Percentiles rank a stretch among this genome's conserved stretches.
Evolutionary conservation across 2,113 vertebrate species (phyloP).

Genomic region (Lagopus leucura): DNA sequence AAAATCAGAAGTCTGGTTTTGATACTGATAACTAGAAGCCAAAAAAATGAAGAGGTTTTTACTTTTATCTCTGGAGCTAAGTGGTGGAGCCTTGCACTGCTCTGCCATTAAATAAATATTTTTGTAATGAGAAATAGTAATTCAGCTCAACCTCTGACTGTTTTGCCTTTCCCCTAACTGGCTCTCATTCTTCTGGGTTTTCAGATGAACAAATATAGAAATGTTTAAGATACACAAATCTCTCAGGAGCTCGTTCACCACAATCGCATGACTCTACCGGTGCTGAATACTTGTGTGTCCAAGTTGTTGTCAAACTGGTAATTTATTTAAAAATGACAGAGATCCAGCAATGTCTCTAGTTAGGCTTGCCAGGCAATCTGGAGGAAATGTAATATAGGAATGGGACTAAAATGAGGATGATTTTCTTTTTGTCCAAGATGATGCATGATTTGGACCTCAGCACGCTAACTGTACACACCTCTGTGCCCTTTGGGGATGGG

Average conservation of each 20-base stretch:
- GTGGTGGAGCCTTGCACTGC: background rate
- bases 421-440: background rate
- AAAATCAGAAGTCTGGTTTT: background rate
- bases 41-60: background rate
- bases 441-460: background rate
- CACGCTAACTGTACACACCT: background rate
- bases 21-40: background rate
- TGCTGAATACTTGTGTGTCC: background rate
- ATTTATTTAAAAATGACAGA: constrained; percentile 22
- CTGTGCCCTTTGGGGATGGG: background rate
- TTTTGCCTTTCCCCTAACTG: background rate
- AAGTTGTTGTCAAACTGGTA: constrained; percentile 45
- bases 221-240: background rate
- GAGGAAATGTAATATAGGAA: background rate
- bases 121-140: background rate
- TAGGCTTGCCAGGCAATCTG: constrained; percentile 12
- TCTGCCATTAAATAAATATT: background rate
- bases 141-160: background rate
- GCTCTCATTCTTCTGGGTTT: background rate
- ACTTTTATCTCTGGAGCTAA: background rate
- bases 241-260: constrained; percentile 15
- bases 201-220: constrained; percentile 35
- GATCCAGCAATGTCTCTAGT: background rate
- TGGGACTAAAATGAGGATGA: background rate
- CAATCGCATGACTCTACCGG: background rate